Conservation (phyloP, 2,797 vertebrate genomes). For the Poeciliopsis paucimaculata region DNA sequence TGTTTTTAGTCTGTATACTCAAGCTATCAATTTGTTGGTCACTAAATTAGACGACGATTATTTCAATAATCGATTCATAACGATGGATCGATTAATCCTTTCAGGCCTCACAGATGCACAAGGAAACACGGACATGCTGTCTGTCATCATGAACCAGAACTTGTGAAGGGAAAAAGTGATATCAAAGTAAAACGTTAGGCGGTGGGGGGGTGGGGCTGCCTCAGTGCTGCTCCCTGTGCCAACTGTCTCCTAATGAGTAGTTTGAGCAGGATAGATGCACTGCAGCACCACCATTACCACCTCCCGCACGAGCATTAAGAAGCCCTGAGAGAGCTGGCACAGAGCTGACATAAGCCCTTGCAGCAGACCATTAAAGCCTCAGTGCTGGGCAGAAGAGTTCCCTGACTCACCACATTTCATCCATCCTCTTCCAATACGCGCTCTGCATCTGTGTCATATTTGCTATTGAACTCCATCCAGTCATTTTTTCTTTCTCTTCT, state of each 20-base stretch:
- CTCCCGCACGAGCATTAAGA: slow-evolving; percentile 61
- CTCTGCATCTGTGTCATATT: slow-evolving; percentile 42
- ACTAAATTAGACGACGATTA: too few relatives aligned
- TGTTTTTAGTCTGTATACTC: too few relatives aligned
- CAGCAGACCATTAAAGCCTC: slow-evolving; percentile 64
- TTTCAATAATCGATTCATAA: too few relatives aligned
- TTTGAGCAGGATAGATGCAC: slow-evolving; percentile 64
- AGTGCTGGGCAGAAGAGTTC: slow-evolving; percentile 45
- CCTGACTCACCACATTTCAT: slow-evolving; percentile 62
- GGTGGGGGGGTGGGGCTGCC: slow-evolving; percentile 48
- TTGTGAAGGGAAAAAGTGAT: slow-evolving; percentile 14
- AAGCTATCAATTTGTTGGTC: too few relatives aligned
- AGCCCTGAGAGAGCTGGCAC: slow-evolving; percentile 63
- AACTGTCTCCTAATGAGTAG: slow-evolving; percentile 74
- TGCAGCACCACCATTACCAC: slow-evolving; percentile 69
- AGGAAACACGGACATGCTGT: background rate
- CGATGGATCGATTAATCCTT: too few relatives aligned
- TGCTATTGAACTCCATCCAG: slow-evolving; percentile 4
- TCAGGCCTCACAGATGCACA: background rate
- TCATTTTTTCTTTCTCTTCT: slow-evolving; percentile 11
- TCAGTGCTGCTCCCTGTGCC: slow-evolving; percentile 69
- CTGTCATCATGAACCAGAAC: slow-evolving; percentile 3
- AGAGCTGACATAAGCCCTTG: slow-evolving; percentile 67
- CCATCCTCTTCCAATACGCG: slow-evolving; percentile 18
- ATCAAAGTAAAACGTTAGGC: slow-evolving; percentile 39